Evolutionary conservation across 2,797 vertebrate species (phyloP).

Genomic region (Streptopelia turtur): DNA sequence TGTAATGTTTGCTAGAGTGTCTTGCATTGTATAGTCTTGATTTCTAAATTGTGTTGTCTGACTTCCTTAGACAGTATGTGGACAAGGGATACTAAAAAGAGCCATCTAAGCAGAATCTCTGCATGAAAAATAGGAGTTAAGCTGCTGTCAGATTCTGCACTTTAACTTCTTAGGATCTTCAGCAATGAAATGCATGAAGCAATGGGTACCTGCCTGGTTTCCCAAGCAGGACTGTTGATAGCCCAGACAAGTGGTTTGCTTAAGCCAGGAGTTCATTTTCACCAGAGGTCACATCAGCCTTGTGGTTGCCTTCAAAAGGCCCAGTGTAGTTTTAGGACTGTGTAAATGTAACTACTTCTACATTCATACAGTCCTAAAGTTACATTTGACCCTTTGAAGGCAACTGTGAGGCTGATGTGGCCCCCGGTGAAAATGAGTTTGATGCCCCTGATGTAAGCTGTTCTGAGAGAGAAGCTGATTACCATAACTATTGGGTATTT

Average conservation of each 20-base stretch:
- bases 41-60: neutral
- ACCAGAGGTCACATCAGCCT: too few species aligned
- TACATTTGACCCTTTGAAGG: too few species aligned
- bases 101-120: neutral
- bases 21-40: neutral
- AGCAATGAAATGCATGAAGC: neutral
- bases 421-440: too few species aligned
- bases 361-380: too few species aligned
- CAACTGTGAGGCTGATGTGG: too few species aligned
- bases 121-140: neutral
- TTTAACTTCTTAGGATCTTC: neutral
- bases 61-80: neutral
- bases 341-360: too few species aligned
- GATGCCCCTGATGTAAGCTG: neutral
- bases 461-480: neutral
- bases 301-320: too few species aligned
- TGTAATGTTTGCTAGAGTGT: neutral
- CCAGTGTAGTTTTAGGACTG: too few species aligned
- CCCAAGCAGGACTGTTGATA: neutral
- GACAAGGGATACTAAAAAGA: neutral
- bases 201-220: neutral
- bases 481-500: neutral
- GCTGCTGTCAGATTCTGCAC: neutral
- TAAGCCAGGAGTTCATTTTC: neutral
- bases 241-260: neutral